Base-by-base conservation (phyloP, 2,888 invertebrate species). In the Germaria angustata region DNA sequence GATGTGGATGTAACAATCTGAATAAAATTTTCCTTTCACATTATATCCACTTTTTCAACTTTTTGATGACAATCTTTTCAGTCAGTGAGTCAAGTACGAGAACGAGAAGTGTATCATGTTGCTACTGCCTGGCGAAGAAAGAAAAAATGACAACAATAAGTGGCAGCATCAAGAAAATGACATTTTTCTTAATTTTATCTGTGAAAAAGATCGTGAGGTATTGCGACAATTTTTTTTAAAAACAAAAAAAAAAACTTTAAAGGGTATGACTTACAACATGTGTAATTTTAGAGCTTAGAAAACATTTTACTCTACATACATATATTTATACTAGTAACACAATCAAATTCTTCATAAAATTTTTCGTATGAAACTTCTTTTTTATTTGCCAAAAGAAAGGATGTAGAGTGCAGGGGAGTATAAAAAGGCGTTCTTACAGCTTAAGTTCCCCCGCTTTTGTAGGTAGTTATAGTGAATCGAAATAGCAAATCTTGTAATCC, bases 131-230 rank as follows among this genome's bases (percentile, higher is more conserved):
- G 24, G 39, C 15, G n/a, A n/a, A n/a, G n/a, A 46, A 15, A 41
- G 39, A 51, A 57, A 59, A 68, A 28, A 59, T 59, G 73, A 41
- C 41, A 73, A 55, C 57, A 76, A 76, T 51, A 41, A 49, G 59
- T 66, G 77, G 44, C 65, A 49, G 66, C 51, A 69, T 57, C 51
- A 51, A 46, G 24, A n/a, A 17, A 73, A 73, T 73, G 34, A 68
- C 72, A 61, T 68, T 73, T 80, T 73, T 55, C 39, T 79, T 61
- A 68, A 69, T 63, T 65, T 73, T 63, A 69, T 80, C 80, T 63
- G 2, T 20, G 9, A 22, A 69, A 69, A 57, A 57, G 63, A 80
- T 80, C 75, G 44, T 55, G 34, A 63, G 63, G 51, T 61, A 44
- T 9, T 46, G 41, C 28, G 0, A n/a, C 24, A 55, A 68, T 41